A percentile compares a stretch with the other conserved stretches of the same genome.
phyloP scores from a whole-genome alignment of 2,888 invertebrate genomes.

The Melanostoma mellinum region DNA sequence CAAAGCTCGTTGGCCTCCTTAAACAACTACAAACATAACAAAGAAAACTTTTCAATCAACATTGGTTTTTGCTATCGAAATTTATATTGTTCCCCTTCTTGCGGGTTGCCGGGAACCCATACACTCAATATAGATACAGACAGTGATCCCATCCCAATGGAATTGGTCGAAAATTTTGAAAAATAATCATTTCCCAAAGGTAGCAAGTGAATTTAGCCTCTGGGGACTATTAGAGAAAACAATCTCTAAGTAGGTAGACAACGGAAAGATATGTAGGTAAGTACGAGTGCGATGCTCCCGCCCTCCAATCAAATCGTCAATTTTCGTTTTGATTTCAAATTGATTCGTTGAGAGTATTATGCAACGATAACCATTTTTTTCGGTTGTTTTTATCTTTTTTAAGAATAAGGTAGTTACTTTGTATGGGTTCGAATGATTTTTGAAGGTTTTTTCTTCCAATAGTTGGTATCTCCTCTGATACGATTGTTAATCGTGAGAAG shows the following conservation, averaged over 20 bases:
- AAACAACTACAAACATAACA: slow-evolving; percentile 43
- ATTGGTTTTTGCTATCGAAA: slow-evolving; percentile 42
- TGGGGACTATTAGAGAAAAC: slow-evolving; percentile 57
- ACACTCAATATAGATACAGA: too few relatives aligned
- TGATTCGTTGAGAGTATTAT: slow-evolving; percentile 60
- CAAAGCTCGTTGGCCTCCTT: slow-evolving; percentile 4
- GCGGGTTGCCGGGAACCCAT: not conserved
- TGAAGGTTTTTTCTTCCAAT: too few relatives aligned
- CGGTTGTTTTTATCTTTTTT: slow-evolving; percentile 1
- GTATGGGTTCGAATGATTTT: too few relatives aligned
- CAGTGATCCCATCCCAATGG: slow-evolving; percentile 19
- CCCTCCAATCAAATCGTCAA: slow-evolving; percentile 62
- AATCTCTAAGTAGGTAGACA: slow-evolving; percentile 44
- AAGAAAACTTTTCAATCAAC: slow-evolving; percentile 71
- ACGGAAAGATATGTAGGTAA: not conserved
- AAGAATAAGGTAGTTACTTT: not conserved
- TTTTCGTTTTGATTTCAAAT: slow-evolving; percentile 67
- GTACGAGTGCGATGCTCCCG: not conserved
- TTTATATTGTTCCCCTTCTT: slow-evolving; percentile 15
- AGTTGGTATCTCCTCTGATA: too few relatives aligned
- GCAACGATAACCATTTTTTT: slow-evolving; percentile 48
- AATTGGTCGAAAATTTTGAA: slow-evolving; percentile 60
- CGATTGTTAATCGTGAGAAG: too few relatives aligned
- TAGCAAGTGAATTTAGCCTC: slow-evolving; percentile 46
- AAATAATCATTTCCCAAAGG: slow-evolving; percentile 70